Conservation (phyloP, 1,140 invertebrate genomes). For the Drosophila bipectinata region DNA sequence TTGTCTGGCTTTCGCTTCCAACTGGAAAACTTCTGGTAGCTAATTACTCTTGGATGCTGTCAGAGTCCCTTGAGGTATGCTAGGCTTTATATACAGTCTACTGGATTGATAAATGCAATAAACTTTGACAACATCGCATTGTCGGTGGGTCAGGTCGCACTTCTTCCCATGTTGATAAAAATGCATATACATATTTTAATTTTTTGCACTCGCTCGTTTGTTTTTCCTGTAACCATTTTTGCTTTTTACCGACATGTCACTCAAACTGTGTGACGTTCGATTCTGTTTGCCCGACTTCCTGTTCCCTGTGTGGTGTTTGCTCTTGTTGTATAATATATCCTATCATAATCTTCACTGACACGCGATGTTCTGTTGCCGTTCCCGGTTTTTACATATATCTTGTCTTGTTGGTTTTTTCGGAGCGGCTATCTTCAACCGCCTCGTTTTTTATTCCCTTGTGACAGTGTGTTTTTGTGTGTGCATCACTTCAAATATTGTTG, state of each 20-base stretch:
- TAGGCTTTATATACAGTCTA: neutral
- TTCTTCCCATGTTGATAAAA: constrained; percentile 46
- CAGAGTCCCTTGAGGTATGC: constrained; percentile 26
- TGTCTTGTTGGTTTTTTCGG: constrained; percentile 43
- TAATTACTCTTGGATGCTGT: constrained; percentile 36
- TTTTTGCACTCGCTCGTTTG: neutral
- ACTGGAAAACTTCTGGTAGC: constrained; percentile 22
- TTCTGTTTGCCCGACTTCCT: constrained; percentile 57
- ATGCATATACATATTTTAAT: constrained; percentile 55
- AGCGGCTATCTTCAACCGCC: constrained; percentile 54
- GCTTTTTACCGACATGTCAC: constrained; percentile 63
- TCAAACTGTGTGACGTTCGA: constrained; percentile 69
- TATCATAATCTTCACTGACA: constrained; percentile 80
- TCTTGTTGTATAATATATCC: constrained; percentile 61
- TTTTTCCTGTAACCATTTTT: constrained; percentile 8
- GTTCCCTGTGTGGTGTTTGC: constrained; percentile 35
- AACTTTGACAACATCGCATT: constrained; percentile 69
- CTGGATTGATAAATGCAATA: constrained; percentile 69
- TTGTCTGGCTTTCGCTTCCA: constrained; percentile 22
- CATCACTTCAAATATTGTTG: constrained; percentile 59
- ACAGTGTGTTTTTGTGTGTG: constrained; percentile 5
- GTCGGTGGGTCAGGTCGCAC: constrained; percentile 49
- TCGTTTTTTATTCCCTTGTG: constrained; percentile 15
- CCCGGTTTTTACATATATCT: constrained; percentile 5
- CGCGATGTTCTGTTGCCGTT: constrained; percentile 52